These are phyloP conservation scores for Caprella mutica DNA, from an alignment of 2,888 invertebrate species.

Conservation along the genomic window DNA sequence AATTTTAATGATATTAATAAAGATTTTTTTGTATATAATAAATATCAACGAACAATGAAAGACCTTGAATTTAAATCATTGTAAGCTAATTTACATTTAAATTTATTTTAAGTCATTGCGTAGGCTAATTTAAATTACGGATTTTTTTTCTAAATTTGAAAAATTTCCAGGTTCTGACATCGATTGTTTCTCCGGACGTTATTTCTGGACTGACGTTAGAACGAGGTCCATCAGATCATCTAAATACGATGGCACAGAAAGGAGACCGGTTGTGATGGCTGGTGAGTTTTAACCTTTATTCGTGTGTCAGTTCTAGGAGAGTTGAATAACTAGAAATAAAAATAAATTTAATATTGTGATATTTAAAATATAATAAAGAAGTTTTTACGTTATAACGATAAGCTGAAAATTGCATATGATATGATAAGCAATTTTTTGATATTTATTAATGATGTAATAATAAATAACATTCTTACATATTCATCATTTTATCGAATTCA, in stretches of 20 bases:
- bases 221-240: slow-evolving; percentile 62
- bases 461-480: no score
- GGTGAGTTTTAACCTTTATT: no score
- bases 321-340: no score
- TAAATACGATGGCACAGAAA: slow-evolving; percentile 62
- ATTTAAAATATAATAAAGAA: no score
- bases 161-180: slow-evolving; percentile 55
- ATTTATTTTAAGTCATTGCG: not conserved
- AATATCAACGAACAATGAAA: not conserved
- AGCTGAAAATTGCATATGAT: no score
- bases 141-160: not conserved
- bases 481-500: no score
- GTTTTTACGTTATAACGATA: no score
- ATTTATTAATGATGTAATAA: no score
- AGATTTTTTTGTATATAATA: not conserved
- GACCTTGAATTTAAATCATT: not conserved
- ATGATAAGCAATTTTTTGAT: no score
- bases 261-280: slow-evolving; percentile 54
- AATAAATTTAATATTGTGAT: no score
- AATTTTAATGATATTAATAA: not conserved
- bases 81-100: not conserved
- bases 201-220: slow-evolving; percentile 89
- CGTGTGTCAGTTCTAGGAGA: no score
- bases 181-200: slow-evolving; percentile 71
- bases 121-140: not conserved